Evolutionary conservation across 2,888 invertebrate species (phyloP).

Genomic region (Zelleria hepariella): DNA sequence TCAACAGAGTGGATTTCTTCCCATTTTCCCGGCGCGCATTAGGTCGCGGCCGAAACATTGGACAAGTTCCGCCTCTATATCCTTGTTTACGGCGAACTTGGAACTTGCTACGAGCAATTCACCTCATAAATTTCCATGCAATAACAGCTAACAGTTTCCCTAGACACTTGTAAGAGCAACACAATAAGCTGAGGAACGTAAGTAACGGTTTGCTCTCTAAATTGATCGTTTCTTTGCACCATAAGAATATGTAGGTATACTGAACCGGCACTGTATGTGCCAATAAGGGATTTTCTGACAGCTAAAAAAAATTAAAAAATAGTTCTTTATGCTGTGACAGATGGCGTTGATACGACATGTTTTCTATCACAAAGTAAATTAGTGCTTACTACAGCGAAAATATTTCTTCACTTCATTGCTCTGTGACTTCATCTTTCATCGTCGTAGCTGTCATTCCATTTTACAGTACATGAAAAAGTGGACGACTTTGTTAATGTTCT

Average conservation of each 20-base stretch:
- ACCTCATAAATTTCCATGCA: constrained; percentile 64
- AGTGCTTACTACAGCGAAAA: too few relatives aligned
- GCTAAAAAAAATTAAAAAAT: neutral
- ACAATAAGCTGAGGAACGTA: constrained; percentile 49
- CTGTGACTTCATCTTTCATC: too few relatives aligned
- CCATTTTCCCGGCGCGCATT: constrained; percentile 47
- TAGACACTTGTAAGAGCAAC: constrained; percentile 61
- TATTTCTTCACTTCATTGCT: too few relatives aligned
- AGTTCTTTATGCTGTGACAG: neutral
- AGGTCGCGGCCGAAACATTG: constrained; percentile 44
- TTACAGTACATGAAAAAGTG: too few relatives aligned
- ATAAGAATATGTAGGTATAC: too few relatives aligned
- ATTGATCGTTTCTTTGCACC: constrained; percentile 5
- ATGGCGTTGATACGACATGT: too few relatives aligned
- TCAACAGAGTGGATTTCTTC: constrained; percentile 47
- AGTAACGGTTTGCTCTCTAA: neutral
- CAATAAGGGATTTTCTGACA: too few relatives aligned
- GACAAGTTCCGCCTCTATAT: constrained; percentile 52
- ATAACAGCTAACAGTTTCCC: constrained; percentile 66
- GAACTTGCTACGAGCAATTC: constrained; percentile 59
- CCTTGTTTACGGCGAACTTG: constrained; percentile 66
- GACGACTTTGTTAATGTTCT: too few relatives aligned
- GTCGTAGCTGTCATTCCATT: too few relatives aligned
- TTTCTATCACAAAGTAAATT: too few relatives aligned
- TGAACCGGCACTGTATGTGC: neutral